Conservation (phyloP, 2,797 vertebrate genomes). For the Octomys mimax region DNA sequence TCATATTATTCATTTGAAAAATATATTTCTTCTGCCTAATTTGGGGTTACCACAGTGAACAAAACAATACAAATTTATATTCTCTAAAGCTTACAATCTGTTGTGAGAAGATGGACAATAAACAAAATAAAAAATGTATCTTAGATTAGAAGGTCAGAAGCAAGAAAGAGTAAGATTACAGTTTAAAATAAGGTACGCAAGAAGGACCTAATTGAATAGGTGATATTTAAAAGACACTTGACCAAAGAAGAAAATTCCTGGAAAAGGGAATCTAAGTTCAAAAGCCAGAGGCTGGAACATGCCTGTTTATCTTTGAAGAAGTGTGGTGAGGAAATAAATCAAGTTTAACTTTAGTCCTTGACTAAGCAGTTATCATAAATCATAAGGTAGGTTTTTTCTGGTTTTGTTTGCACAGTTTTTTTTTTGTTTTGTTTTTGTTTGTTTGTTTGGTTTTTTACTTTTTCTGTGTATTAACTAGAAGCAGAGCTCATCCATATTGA, state of each 20-base stretch:
- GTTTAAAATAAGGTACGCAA: not conserved
- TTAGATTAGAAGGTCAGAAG: not conserved
- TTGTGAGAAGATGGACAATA: not conserved
- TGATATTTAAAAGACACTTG: constrained; percentile 9
- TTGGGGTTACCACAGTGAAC: not conserved
- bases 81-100: constrained; percentile 39
- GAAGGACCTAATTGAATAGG: not conserved
- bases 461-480: constrained; percentile 21
- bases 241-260: not conserved
- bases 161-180: not conserved
- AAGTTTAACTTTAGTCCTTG: constrained; percentile 33
- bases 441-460: too few relatives aligned
- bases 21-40: not conserved
- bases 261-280: constrained; percentile 22
- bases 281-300: not conserved
- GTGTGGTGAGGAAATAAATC: not conserved
- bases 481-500: not conserved
- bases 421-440: not conserved
- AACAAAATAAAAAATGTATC: constrained; percentile 27
- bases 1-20: not conserved
- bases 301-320: not conserved
- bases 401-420: not conserved
- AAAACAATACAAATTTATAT: constrained; percentile 31
- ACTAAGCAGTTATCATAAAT: not conserved
- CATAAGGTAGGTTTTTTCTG: not conserved